phyloP scores from a whole-genome alignment of 2,113 vertebrate genomes.

The Scolopax mira region DNA sequence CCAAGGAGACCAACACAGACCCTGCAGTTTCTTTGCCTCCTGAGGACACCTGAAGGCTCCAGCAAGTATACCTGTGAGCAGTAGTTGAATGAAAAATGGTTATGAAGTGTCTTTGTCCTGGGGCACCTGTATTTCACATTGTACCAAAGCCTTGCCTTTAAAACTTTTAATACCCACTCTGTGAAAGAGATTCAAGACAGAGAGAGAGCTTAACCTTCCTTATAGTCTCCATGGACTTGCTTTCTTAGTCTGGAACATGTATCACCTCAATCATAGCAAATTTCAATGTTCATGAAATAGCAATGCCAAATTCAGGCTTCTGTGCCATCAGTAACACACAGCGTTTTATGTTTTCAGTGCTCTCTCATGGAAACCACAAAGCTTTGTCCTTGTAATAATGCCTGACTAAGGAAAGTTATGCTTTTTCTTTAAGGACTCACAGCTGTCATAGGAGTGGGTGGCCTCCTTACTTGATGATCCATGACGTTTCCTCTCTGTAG shows the following conservation, averaged over 20 bases:
- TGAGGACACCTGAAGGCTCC: not conserved
- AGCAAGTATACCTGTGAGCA: not conserved
- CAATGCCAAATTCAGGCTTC: not conserved
- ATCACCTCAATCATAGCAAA: not conserved
- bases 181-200: not conserved
- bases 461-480: not conserved
- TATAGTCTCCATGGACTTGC: not conserved
- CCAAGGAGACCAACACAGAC: not conserved
- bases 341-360: not conserved
- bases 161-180: not conserved
- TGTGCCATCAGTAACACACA: not conserved
- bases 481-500: not conserved
- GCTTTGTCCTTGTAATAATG: not conserved
- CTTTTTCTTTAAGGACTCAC: not conserved
- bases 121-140: not conserved
- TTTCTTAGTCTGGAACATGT: not conserved
- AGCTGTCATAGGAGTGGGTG: not conserved
- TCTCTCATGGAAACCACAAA: not conserved
- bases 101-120: not conserved
- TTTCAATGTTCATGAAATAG: not conserved
- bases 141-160: not conserved
- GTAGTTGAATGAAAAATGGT: not conserved
- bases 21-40: not conserved
- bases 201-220: not conserved
- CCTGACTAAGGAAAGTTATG: rapidly evolving